A percentile compares a stretch with the other conserved stretches of the same genome.
phyloP scores from a whole-genome alignment of 2,888 invertebrate genomes.

The Stictocephala bisonia region DNA sequence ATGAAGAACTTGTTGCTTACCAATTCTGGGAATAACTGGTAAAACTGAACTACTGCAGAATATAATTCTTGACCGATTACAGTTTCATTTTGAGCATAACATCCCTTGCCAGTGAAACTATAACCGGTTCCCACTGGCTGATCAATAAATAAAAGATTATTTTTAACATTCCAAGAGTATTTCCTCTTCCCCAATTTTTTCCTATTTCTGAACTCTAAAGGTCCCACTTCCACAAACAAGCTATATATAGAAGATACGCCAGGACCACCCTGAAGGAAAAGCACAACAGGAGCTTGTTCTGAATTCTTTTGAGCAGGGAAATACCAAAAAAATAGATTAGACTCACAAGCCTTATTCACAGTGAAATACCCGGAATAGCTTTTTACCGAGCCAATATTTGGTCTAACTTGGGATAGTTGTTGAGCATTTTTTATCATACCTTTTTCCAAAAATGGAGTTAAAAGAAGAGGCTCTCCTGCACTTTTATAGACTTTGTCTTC shows the following conservation, averaged over 20 bases:
- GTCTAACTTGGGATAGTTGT: constrained; percentile 54
- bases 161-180: constrained; percentile 83
- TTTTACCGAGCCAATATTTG: constrained; percentile 62
- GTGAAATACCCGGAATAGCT: constrained; percentile 74
- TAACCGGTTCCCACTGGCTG: constrained; percentile 94
- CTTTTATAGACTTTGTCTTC: too few relatives aligned
- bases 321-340: constrained; percentile 68
- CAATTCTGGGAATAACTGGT: constrained; percentile 81
- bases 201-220: constrained; percentile 69
- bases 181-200: constrained; percentile 72
- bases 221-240: constrained; percentile 86
- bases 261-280: constrained; percentile 90
- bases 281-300: constrained; percentile 70
- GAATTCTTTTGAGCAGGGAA: constrained; percentile 66
- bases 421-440: constrained; percentile 77
- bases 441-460: constrained; percentile 78
- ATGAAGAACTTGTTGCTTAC: constrained; percentile 82
- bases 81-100: constrained; percentile 65
- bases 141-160: constrained; percentile 87
- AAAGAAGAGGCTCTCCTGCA: constrained; percentile 75
- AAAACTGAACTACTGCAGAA: constrained; percentile 81
- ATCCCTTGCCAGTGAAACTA: constrained; percentile 82
- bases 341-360: constrained; percentile 68
- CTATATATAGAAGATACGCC: constrained; percentile 84
- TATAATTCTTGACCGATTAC: constrained; percentile 75